Percentiles rank a stretch among this genome's conserved stretches.
These are phyloP conservation scores for Micrasema longulum DNA, from an alignment of 1,140 invertebrate species.

Conservation along the genomic window DNA sequence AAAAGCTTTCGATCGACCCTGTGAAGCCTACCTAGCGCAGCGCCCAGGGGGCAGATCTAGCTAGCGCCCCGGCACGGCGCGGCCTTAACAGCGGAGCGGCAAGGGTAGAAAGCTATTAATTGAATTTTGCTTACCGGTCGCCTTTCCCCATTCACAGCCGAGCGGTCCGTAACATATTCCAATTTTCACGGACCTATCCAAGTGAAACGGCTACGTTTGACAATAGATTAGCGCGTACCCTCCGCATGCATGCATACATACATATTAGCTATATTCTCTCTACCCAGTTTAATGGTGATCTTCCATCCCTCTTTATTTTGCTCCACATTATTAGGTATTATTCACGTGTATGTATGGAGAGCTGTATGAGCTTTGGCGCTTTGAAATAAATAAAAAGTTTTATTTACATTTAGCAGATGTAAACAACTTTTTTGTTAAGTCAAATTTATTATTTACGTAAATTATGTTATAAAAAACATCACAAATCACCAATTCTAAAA, in stretches of 20 bases:
- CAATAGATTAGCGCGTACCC: constrained; percentile 51
- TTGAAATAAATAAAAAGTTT: not conserved
- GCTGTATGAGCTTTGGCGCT: constrained; percentile 32
- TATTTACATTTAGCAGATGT: constrained; percentile 16
- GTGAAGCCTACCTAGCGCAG: not conserved
- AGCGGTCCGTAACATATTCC: constrained; percentile 53
- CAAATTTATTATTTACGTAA: too few species aligned
- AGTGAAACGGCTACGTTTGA: constrained; percentile 54
- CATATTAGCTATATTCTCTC: too few species aligned
- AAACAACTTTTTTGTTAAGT: constrained; percentile 6
- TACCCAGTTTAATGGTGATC: not conserved
- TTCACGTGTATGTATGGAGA: constrained; percentile 2
- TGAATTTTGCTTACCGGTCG: constrained; percentile 45
- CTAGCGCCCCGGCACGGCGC: not conserved
- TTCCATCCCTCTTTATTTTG: constrained; percentile 32
- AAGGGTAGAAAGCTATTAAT: constrained; percentile 36
- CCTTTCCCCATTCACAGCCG: constrained; percentile 44
- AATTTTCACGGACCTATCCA: constrained; percentile 54
- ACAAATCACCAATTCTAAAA: too few species aligned
- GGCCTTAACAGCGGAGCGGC: too few species aligned
- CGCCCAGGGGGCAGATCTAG: not conserved
- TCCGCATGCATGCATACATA: too few species aligned
- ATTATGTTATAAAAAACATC: too few species aligned
- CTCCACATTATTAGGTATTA: constrained; percentile 16
- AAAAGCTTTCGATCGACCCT: not conserved